Evolutionary conservation across 1,140 invertebrate genomes (phyloP), one percentile per base, ranked within the genome.

Genomic region (Drosophila willistoni): DNA sequence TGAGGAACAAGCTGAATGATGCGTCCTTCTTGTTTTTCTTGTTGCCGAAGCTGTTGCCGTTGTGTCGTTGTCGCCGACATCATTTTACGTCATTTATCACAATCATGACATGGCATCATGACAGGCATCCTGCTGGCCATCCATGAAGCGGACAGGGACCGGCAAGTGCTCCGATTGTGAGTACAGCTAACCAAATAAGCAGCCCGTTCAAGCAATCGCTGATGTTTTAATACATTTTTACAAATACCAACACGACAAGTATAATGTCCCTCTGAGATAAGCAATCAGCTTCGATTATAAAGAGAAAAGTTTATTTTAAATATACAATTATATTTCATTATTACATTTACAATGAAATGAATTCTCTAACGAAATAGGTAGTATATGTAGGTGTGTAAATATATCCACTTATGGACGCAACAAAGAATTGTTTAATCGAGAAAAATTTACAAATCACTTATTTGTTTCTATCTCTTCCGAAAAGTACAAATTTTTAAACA

Each of bases 51-150:
- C 87, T 87, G 83, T 87, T 79, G 72, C 79, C 83, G 84, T 19
- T 74, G 67, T 70, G 72, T 65, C 74, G 68, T 87, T 87, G 83
- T 87, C 84, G 73, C 80, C 84, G 84, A 71, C 84, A 84, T 89
- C 84, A 89, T 84, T 89, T 89, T 84, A 89, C 73, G 84, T 89
- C 84, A 89, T 89, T 89, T 89, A 89, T 89, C 84, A 89, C 80
- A 89, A 89, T 89, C 84, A 83, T 89, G 84, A 80, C 84, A 84
- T 83, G 85, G 69, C 80, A 78, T 71, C 80, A 80, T 73, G 80
- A 74, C 71, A 61, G 73, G 63, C 76, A 57, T 60, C 54, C 69
- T 68, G 55, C 66, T 73, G 47, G 63, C 63, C 62, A 66, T 63
- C 36, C 63, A 64, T 68, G 54, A 29, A 62, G n/a, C 57, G 51